phyloP scores from a whole-genome alignment of 2,113 vertebrate genomes.

The Toxotes chatareus region DNA sequence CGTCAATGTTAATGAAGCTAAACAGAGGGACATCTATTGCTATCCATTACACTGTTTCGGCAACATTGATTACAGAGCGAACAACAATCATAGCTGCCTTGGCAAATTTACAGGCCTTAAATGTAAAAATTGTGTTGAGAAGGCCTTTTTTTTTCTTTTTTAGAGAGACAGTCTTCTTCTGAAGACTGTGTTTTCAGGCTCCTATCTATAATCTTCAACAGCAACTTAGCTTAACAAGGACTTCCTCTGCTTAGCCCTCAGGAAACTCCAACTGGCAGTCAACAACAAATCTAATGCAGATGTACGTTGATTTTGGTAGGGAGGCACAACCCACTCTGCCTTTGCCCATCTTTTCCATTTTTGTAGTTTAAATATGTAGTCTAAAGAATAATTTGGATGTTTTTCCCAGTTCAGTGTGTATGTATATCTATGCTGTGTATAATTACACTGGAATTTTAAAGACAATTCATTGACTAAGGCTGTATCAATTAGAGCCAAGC shows the following conservation, averaged over 20 bases:
- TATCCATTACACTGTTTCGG: conserved; percentile 41
- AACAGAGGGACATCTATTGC: conserved; percentile 51
- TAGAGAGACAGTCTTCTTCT: conserved; percentile 17
- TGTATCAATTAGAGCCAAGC: background rate
- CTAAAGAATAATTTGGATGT: conserved; percentile 9
- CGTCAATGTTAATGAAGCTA: conserved; percentile 14
- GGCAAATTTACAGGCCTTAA: conserved; percentile 24
- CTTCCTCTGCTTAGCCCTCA: conserved; percentile 65
- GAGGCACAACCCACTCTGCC: conserved; percentile 10
- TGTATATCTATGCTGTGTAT: background rate
- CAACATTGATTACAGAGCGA: conserved; percentile 46
- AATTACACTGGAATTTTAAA: background rate
- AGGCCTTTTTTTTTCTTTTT: background rate
- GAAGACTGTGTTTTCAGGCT: conserved; percentile 40
- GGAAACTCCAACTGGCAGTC: conserved; percentile 61
- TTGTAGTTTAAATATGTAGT: background rate
- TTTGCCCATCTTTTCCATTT: background rate
- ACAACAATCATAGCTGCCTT: conserved; percentile 43
- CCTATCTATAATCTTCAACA: conserved; percentile 57
- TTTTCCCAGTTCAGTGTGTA: background rate
- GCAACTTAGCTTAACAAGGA: conserved; percentile 55
- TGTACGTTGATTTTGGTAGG: conserved; percentile 22
- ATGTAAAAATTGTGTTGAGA: conserved; percentile 26
- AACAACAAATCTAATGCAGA: conserved; percentile 72
- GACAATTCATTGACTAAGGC: conserved; percentile 11